Base-by-base conservation (phyloP, 2,888 invertebrate species). In the Ichneumoninae sp. region DNA sequence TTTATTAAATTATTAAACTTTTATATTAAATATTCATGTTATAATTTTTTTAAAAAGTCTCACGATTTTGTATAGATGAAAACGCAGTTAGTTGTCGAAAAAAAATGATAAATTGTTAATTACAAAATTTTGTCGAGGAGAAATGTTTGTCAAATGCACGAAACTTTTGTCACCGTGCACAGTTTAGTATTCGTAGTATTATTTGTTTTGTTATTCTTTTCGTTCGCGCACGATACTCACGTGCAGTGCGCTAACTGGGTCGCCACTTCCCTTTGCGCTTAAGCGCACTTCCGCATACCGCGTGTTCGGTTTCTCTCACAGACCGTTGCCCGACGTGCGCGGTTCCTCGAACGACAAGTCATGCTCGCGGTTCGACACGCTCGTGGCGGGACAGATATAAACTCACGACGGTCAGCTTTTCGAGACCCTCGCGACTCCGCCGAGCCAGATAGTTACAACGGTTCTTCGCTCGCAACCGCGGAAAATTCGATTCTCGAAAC, bases 261-360 rank as follows among this genome's bases (percentile, higher is more conserved):
- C 90, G 87, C 78, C 87, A 89, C 86, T 91, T 90, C 90, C 89
- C 87, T 86, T 88, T 83, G 83, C 86, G 85, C 77, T 85, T 85
- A 87, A 88, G 89, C 88, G 87, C 85, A 88, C 88, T 90, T 91
- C 89, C 91, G 90, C 88, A 86, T 90, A 83, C 88, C 86, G 87
- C 83, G 74, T 81, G 57, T 78, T 52, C 16, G 68, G 77, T 78
- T 75, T 81, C 66, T 77, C 66, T 71, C 77, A 76, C 68, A 50
- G 47, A 65, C 60, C 70, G 71, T 66, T 52, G 54, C 73, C 22
- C 65, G 77, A 77, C 76, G 66, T 76, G 63, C 33, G 30, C 16
- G 30, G 66, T 66, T 66, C 52, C 52, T 40, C 26, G 66, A 66
- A 76, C 76, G 66, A 76, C 66, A 66, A 54, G 52, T 76, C 66